Evolutionary conservation across 2,113 vertebrate species (phyloP).

Genomic region (Galeopterus variegatus): DNA sequence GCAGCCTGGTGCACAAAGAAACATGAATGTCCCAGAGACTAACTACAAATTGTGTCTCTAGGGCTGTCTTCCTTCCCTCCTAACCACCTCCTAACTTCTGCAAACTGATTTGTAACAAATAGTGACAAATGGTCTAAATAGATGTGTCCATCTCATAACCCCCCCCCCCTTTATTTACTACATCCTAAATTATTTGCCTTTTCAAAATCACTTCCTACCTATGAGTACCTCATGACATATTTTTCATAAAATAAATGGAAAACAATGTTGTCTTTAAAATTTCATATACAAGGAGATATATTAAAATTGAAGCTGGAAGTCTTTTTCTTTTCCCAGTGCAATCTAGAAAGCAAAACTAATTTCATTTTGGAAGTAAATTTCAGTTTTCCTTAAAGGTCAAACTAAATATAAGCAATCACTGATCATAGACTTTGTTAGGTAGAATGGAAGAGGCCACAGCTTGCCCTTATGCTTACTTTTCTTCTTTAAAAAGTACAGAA

Average conservation of each 20-base stretch:
- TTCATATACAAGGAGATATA: constrained; percentile 34
- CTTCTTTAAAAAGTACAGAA: constrained; percentile 29
- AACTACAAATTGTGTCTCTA: neutral
- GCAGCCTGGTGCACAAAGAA: neutral
- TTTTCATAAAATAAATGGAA: constrained; percentile 7
- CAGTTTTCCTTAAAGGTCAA: constrained; percentile 40
- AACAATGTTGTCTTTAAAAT: constrained; percentile 14
- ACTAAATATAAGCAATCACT: neutral
- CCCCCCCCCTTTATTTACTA: neutral
- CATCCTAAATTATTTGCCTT: constrained; percentile 28
- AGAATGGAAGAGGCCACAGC: neutral
- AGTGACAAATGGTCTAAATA: neutral
- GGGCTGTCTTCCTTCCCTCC: neutral
- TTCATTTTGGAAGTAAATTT: constrained; percentile 43
- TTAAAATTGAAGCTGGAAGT: constrained; percentile 26
- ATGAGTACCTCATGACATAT: neutral
- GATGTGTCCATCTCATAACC: neutral
- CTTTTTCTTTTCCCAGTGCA: neutral
- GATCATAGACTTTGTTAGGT: neutral
- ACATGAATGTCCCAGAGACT: neutral
- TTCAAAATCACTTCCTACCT: constrained; percentile 29
- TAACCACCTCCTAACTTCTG: neutral
- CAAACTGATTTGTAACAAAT: constrained; percentile 24
- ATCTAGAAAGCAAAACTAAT: constrained; percentile 66
- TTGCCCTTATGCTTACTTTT: neutral